These are phyloP conservation scores for Drosophila austrosaltans DNA, from an alignment of 2,888 invertebrate species.

Conservation along the genomic window DNA sequence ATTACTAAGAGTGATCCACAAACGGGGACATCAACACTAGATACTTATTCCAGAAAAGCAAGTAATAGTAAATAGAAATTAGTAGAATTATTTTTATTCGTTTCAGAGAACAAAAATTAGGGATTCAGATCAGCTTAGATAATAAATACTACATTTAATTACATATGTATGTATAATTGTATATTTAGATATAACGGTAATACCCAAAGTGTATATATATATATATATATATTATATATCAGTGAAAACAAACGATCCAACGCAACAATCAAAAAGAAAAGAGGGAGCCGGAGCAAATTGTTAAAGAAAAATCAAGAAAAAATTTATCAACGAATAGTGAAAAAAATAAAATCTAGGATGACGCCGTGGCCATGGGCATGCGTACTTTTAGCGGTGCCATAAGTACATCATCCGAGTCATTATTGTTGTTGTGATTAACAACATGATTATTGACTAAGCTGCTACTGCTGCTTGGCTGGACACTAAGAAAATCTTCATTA, in stretches of 20 bases:
- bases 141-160: conserved; percentile 38
- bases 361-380: conserved; percentile 29
- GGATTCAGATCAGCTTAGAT: conserved; percentile 44
- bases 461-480: conserved; percentile 42
- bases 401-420: conserved; percentile 38
- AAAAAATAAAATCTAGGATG: conserved; percentile 22
- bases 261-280: conserved; percentile 48
- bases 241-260: conserved; percentile 46
- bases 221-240: conserved; percentile 30
- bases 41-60: background rate
- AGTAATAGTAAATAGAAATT: conserved; percentile 20
- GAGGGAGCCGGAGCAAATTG: too few species aligned
- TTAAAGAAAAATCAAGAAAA: conserved; percentile 30
- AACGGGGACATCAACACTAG: too few species aligned
- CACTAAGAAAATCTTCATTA: conserved; percentile 58
- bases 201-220: conserved; percentile 30
- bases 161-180: conserved; percentile 26
- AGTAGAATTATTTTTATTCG: conserved; percentile 35
- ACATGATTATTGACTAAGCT: conserved; percentile 30
- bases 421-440: conserved; percentile 33
- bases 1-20: background rate
- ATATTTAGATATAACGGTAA: conserved; percentile 18
- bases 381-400: conserved; percentile 39
- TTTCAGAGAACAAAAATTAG: conserved; percentile 30
- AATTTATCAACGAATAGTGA: conserved; percentile 13